Evolutionary conservation across 2,797 vertebrate genomes (phyloP), one percentile per base, ranked within the genome.

Genomic region (Taenioides sp.): DNA sequence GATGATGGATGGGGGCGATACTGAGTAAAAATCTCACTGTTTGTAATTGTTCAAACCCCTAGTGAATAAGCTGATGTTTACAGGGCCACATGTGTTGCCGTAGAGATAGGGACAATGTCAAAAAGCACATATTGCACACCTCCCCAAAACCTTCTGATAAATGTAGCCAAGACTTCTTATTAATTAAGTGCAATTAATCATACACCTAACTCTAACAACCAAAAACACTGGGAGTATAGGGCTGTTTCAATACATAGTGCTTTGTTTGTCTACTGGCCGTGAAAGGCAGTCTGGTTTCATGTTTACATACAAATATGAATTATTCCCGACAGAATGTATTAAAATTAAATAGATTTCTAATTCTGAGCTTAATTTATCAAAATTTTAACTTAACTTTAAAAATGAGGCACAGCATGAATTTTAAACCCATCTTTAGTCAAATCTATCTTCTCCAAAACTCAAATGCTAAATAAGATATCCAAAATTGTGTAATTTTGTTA

Each of bases 151-250:
- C 31, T 63, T 71, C 59, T n/a, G 65, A 74, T 65, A 74, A 70
- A 80, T 81, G 73, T 78, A 70, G 74, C 70, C 72, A 47, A 68
- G 85, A 84, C 79, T 71, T 79, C 81, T 81, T 83, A 84, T 91
- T 91, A 90, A 84, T 79, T 86, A 92, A 91, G 85, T 84, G 82
- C 82, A 87, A 91, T 94, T 93, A 91, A 93, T 93, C 92, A 93
- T 58, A 47, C 70, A 49, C 11, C 82, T 79, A 81, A 52, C 3
- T 6, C 3, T 70, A 55, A 67, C 71, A 79, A 72, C 40, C 73
- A 62, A 71, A 16, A 40, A 59, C 54, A 57, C 20, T 54, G 74
- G 65, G 59, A 80, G 71, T 22, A 3, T 67, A 66, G 76, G 80
- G 73, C 73, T 10, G 77, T 60, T 74, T 67, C 67, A 63, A 71